These are phyloP conservation scores for Oreonectes daqikongensis DNA, from an alignment of 2,797 vertebrate species.

Conservation along the genomic window DNA sequence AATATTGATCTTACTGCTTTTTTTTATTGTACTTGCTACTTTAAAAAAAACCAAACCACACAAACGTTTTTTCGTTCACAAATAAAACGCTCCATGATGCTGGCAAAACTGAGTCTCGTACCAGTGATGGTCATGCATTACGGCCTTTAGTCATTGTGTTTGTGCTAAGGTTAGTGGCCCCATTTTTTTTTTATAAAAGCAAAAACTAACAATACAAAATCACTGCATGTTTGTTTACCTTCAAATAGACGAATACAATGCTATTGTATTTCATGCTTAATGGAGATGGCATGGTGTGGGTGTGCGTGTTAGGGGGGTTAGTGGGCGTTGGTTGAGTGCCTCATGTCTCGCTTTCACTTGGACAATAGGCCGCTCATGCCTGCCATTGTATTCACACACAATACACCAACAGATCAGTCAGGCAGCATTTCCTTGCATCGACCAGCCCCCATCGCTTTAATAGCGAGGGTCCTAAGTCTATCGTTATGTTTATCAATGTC, in stretches of 20 bases:
- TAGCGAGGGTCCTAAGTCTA: constrained; percentile 58
- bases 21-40: background rate
- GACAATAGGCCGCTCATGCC: constrained; percentile 70
- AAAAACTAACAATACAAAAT: background rate
- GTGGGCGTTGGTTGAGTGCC: constrained; percentile 61
- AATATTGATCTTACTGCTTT: background rate
- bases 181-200: no score
- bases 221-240: background rate
- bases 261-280: constrained; percentile 25
- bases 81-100: no score
- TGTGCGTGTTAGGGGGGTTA: background rate
- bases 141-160: no score
- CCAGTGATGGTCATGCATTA: no score
- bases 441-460: constrained; percentile 62
- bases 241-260: background rate
- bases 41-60: no score
- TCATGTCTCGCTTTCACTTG: constrained; percentile 75
- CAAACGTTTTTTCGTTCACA: no score
- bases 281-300: constrained; percentile 7
- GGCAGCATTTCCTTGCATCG: constrained; percentile 68
- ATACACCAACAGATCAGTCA: constrained; percentile 68
- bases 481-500: constrained; percentile 68
- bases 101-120: no score
- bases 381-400: constrained; percentile 63
- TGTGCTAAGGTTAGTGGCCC: no score